phyloP scores from a whole-genome alignment of 2,113 vertebrate genomes.

The Erythrocebus patas region DNA sequence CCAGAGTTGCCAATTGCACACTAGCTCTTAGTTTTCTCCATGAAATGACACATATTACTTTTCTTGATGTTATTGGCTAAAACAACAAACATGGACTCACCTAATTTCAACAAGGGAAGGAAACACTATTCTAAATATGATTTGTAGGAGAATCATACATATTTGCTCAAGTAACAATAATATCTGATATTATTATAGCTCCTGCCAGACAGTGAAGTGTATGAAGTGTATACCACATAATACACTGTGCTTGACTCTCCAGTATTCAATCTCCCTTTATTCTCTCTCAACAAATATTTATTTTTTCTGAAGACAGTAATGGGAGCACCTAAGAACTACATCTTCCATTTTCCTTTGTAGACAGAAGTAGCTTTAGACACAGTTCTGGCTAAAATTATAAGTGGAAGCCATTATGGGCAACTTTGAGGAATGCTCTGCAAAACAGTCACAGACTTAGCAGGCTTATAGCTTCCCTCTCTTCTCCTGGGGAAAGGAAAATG shows the following conservation, averaged over 20 bases:
- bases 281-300: background rate
- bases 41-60: background rate
- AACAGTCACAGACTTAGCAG: background rate
- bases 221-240: background rate
- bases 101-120: background rate
- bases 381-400: background rate
- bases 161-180: background rate
- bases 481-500: background rate
- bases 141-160: background rate
- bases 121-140: background rate
- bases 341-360: background rate
- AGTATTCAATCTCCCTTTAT: background rate
- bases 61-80: background rate
- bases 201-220: background rate
- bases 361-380: background rate
- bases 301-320: background rate
- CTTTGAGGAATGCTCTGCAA: background rate
- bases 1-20: background rate
- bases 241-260: background rate
- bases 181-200: background rate
- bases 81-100: background rate
- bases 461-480: background rate
- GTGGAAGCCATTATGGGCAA: background rate
- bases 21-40: background rate
- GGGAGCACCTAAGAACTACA: background rate